Conservation (phyloP, 2,888 invertebrate species). For the Toxonevra muliebris region DNA sequence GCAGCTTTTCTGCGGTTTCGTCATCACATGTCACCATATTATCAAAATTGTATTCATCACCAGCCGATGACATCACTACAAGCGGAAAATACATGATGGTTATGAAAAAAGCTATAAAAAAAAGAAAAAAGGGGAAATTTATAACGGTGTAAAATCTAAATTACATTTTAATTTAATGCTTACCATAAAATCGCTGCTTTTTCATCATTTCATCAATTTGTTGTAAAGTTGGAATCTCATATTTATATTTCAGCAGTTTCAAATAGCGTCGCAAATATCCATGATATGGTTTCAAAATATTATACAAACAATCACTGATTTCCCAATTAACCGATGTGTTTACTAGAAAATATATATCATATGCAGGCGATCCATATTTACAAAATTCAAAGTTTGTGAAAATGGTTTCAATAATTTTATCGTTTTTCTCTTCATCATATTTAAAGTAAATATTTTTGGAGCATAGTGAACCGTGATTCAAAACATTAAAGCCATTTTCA, state of each 20-base stretch:
- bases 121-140: not conserved
- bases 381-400: conserved; percentile 57
- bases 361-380: conserved; percentile 55
- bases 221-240: not conserved
- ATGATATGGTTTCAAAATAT: not conserved
- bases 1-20: not conserved
- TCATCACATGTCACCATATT: not conserved
- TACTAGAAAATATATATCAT: conserved; percentile 46
- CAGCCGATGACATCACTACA: not conserved
- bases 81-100: not conserved
- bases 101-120: conserved; percentile 1
- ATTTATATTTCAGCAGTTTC: not conserved
- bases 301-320: not conserved
- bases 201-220: not conserved
- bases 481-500: conserved; percentile 50
- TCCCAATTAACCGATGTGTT: not conserved
- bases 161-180: not conserved
- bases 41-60: not conserved
- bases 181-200: not conserved
- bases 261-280: not conserved
- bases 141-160: not conserved
- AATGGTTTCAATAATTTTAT: conserved; percentile 47
- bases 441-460: conserved; percentile 55
- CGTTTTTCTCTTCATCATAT: conserved; percentile 37
- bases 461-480: conserved; percentile 59